phyloP scores from a whole-genome alignment of 2,888 invertebrate genomes.

The Diadegma fenestrale region DNA sequence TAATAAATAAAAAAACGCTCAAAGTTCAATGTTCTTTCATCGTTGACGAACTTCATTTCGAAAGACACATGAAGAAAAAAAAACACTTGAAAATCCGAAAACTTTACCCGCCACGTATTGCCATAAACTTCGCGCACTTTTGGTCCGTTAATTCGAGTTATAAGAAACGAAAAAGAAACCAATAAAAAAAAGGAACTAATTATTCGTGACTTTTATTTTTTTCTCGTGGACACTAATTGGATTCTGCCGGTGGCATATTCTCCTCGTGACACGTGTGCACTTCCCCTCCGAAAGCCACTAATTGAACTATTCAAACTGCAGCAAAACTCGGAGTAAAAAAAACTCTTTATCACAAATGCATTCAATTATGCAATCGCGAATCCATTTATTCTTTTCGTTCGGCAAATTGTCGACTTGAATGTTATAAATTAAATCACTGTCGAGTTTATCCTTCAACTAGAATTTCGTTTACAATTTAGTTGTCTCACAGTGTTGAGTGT shows the following conservation, averaged over 20 bases:
- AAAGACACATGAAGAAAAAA: not conserved
- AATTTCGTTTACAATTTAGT: not conserved
- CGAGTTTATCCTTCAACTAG: not conserved
- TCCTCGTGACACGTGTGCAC: not conserved
- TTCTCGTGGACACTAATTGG: constrained; percentile 17
- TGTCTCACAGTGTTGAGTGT: not conserved
- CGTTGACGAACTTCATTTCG: constrained; percentile 18
- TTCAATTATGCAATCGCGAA: constrained; percentile 21
- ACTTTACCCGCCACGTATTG: constrained; percentile 10
- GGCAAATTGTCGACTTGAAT: not conserved
- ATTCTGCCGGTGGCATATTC: constrained; percentile 13
- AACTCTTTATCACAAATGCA: constrained; percentile 7
- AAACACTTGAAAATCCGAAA: constrained; percentile 4
- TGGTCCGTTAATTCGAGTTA: not conserved
- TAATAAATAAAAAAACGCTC: constrained; percentile 36
- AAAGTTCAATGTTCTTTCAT: constrained; percentile 26
- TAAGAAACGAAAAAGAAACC: not conserved
- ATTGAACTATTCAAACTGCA: constrained; percentile 4
- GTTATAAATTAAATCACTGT: not conserved
- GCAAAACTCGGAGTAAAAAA: not conserved
- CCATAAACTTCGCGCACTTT: not conserved
- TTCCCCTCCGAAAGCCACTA: not conserved
- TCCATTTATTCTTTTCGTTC: not conserved
- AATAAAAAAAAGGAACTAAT: not conserved
- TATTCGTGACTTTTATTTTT: not conserved